These are phyloP conservation scores for Solea solea DNA, from an alignment of 2,113 vertebrate species.

Conservation along the genomic window DNA sequence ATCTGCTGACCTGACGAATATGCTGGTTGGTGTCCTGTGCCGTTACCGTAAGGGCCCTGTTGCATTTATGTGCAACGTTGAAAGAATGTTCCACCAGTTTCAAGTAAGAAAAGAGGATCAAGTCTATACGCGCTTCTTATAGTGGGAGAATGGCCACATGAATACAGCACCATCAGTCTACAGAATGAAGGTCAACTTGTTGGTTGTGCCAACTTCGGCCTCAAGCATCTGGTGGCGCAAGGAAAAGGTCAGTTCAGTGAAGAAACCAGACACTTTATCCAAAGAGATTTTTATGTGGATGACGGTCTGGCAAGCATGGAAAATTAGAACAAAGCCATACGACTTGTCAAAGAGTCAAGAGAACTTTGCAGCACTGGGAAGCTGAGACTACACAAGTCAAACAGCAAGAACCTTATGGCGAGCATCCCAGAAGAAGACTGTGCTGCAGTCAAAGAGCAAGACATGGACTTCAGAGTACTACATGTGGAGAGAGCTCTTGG, in stretches of 20 bases:
- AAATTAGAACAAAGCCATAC: background rate
- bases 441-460: conserved; percentile 10
- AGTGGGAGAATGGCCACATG: too few relatives aligned
- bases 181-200: too few relatives aligned
- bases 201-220: too few relatives aligned
- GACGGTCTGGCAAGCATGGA: conserved; percentile 6
- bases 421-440: conserved; percentile 32
- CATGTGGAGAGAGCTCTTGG: conserved; percentile 27
- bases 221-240: too few relatives aligned
- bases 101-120: too few relatives aligned
- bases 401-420: conserved; percentile 5
- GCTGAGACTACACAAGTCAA: conserved; percentile 32
- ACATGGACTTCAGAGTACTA: conserved; percentile 26
- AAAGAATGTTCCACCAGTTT: too few relatives aligned
- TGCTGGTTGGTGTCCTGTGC: too few relatives aligned
- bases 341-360: conserved; percentile 15
- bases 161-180: too few relatives aligned
- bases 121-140: too few relatives aligned
- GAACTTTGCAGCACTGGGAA: conserved; percentile 18
- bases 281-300: conserved; percentile 14
- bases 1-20: too few relatives aligned
- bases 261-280: background rate
- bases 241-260: background rate
- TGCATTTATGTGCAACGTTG: too few relatives aligned
- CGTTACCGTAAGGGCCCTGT: too few relatives aligned